Conservation (phyloP, 2,113 vertebrate genomes). For the Pseudorectes ferrugineus region DNA sequence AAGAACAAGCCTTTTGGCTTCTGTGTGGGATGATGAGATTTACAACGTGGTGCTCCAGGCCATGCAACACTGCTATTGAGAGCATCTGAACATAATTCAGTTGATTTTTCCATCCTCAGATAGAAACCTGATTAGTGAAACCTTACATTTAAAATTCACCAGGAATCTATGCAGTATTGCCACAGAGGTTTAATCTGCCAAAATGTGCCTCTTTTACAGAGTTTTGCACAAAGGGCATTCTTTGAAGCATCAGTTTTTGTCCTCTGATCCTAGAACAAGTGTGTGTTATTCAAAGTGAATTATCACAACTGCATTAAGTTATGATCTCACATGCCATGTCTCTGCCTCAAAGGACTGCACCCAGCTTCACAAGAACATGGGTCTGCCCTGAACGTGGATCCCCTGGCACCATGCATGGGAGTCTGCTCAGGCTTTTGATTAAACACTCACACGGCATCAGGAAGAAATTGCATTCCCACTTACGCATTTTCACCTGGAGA, state of each 20-base stretch:
- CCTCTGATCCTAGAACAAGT: neutral
- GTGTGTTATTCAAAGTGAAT: neutral
- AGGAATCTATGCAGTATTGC: neutral
- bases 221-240: neutral
- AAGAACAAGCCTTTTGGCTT: neutral
- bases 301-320: neutral
- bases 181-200: neutral
- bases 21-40: neutral
- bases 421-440: neutral
- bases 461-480: conserved; percentile 47
- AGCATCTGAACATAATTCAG: neutral
- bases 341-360: neutral
- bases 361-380: neutral
- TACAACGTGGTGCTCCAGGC: neutral
- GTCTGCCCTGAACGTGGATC: neutral
- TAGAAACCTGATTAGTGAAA: neutral
- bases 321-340: neutral
- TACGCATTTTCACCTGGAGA: conserved; percentile 98
- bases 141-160: neutral
- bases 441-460: accelerated
- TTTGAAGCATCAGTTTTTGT: neutral
- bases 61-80: neutral
- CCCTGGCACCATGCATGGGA: accelerated
- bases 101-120: neutral
- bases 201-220: neutral